Base-by-base conservation (phyloP, 2,113 vertebrate species). In the Kryptolebias marmoratus region DNA sequence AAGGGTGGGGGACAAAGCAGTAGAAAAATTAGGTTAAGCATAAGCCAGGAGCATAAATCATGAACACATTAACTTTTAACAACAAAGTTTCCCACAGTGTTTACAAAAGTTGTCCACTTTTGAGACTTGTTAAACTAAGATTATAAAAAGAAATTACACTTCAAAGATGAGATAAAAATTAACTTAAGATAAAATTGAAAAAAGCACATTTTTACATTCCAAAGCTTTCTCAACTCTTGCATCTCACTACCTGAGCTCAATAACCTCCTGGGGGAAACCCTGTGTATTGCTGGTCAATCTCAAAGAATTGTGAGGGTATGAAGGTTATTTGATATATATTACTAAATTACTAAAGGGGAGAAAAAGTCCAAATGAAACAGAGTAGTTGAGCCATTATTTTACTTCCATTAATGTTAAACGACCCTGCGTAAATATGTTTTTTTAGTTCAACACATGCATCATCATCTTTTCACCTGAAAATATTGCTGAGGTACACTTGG, bases 401-500 rank as follows among this genome's bases (percentile, higher is more conserved):
- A 63, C 14, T 57, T 64, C 1, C 11, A 60, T 59, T 11, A 58
- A 64, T 60, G 63, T 68, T 63, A 67, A 27, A 36, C 48, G 52
- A 45, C 42, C 4, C 2, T 9, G 60, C 36, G 7, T 67, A 65
- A 65, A 81, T 45, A n/a, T 28, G 31, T 5, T n/a, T 72, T 22
- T 66, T 70, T 3, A 5, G 50, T 56, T 71, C 22, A 52, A 50
- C 68, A 54, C 11, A 64, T 42, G 60, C 68, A 47, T 63, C 10
- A 57, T 77, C 53, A 58, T 63, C 55, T 28, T 92, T 89, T 95
- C 85, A 94, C 90, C 87, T 94, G 93, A 86, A 95, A 87, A 86
- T 91, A 88, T 57, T 93, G 94, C 84, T 93, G 93, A 61, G 91
- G 83, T 81, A 90, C 79, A 89, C 88, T 86, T 83, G 91, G 87